Conservation (phyloP, 2,888 invertebrate genomes). For the Dryococelus australis region DNA sequence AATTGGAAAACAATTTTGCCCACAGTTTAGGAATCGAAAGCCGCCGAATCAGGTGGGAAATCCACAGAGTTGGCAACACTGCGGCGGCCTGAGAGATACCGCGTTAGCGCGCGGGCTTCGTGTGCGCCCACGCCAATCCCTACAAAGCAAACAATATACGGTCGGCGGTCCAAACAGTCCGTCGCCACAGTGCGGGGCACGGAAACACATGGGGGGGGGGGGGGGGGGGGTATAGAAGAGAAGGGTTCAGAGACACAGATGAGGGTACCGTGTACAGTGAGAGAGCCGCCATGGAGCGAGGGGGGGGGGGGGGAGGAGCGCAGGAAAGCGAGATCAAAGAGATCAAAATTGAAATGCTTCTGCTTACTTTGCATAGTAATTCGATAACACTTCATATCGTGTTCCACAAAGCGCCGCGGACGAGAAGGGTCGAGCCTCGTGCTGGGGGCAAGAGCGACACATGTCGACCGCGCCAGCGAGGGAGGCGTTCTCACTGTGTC, state of each 20-base stretch:
- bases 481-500: no score
- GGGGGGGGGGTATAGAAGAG: not conserved
- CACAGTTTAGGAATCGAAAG: no score
- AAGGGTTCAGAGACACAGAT: constrained; percentile 1
- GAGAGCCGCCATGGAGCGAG: not conserved
- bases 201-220: not conserved
- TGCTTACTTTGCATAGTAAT: constrained; percentile 16
- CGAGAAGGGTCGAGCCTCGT: not conserved
- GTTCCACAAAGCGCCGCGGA: constrained; percentile 11
- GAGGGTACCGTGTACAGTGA: not conserved
- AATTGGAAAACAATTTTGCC: no score
- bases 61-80: no score
- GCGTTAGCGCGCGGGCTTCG: not conserved
- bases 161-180: not conserved
- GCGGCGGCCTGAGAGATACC: no score
- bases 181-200: not conserved
- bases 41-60: no score
- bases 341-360: constrained; percentile 16
- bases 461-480: not conserved
- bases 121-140: not conserved
- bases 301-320: not conserved
- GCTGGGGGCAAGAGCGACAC: not conserved
- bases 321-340: not conserved
- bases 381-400: constrained; percentile 16
- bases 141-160: constrained; percentile 8